Base-by-base conservation (phyloP, 2,113 vertebrate species). In the Hystrix brachyura region DNA sequence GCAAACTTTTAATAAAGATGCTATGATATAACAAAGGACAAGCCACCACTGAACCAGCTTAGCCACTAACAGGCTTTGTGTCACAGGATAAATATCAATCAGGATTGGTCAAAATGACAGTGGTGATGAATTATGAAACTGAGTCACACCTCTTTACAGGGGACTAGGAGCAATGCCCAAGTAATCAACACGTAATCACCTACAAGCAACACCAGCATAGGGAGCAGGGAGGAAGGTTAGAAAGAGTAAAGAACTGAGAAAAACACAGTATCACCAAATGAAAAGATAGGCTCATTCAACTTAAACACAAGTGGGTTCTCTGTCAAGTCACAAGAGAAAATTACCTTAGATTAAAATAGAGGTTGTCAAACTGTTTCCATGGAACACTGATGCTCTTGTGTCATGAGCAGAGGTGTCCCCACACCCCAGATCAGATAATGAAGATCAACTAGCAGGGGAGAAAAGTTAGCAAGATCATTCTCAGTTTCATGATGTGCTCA, bases 251-350 rank as follows among this genome's bases (percentile, higher is more conserved):
- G 38, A 90, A 53, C 15, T 71, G 34, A 91, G 53, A 74, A 80
- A 74, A 94, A 90, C 57, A 38, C 79, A 85, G 59, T 25, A 51
- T 53, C 71, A 72, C 57, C 12, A 53, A 62, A 43, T 74, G 57
- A 93, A 92, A 93, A 87, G 21, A 43, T 18, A 34, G 5, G 9
- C 21, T 82, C 62, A 87, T 62, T 79, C 79, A 43, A 57, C 46
- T 89, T 19, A 88, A 67, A 51, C 0, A 46, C 43, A 94, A 83
- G 32, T 5, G 43, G 53, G 48, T 72, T 94, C 60, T 78, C 43
- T 57, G 53, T 46, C 86, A 94, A 93, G 23, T 53, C 79, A 87
- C 7, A 29, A 94, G 25, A 92, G 76, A 88, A 92, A 87, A 92
- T 38, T n/a, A 76, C 43, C 72, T 82, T 13, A 14, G 18, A 57